Conservation (phyloP, 2,888 invertebrate genomes). For the Globia sparganii region DNA sequence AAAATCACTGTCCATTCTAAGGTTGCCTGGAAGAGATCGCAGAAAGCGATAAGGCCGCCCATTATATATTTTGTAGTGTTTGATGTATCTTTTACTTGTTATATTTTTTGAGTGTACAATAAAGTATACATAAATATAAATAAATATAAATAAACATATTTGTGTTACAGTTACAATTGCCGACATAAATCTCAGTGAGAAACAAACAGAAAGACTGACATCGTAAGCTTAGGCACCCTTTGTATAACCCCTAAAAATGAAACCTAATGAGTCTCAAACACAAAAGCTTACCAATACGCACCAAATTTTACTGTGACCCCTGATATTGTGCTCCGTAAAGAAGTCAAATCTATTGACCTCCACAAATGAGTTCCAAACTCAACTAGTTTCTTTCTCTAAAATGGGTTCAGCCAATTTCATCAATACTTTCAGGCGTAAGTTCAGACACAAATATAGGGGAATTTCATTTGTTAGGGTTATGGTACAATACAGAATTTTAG, state of each 20-base stretch:
- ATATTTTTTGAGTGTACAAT: too few species aligned
- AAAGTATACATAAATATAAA: too few species aligned
- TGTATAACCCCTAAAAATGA: constrained; percentile 2
- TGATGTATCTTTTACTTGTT: too few species aligned
- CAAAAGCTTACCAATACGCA: constrained; percentile 11
- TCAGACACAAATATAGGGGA: constrained; percentile 15
- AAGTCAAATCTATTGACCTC: constrained; percentile 45
- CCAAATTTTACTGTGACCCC: constrained; percentile 8
- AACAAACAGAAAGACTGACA: background rate
- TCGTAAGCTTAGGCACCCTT: background rate
- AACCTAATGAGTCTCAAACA: constrained; percentile 14
- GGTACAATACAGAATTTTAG: background rate
- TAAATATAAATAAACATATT: too few species aligned
- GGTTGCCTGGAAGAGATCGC: too few species aligned
- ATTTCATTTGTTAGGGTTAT: constrained; percentile 9
- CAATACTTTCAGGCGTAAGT: constrained; percentile 25
- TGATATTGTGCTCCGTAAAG: constrained; percentile 35
- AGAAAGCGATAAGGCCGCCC: too few species aligned
- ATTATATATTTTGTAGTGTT: too few species aligned
- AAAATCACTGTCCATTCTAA: too few species aligned
- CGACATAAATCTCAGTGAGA: background rate
- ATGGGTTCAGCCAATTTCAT: constrained; percentile 35
- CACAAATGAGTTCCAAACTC: constrained; percentile 47
- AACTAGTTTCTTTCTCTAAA: constrained; percentile 42
- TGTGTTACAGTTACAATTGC: background rate